Evolutionary conservation across 1,140 invertebrate species (phyloP).

Genomic region (Augochlora pura): DNA sequence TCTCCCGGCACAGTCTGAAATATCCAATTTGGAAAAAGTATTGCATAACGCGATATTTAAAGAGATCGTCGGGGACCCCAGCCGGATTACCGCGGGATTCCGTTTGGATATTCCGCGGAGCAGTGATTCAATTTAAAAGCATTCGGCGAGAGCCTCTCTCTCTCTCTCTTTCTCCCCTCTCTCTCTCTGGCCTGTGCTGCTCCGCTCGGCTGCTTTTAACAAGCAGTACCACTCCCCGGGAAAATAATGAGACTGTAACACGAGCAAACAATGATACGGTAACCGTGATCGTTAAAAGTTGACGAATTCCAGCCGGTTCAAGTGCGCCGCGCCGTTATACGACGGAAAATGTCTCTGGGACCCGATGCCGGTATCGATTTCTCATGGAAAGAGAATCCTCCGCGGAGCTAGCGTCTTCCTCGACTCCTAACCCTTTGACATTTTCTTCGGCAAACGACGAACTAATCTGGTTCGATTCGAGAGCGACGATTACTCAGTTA

Average conservation of each 20-base stretch:
- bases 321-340: slow-evolving; percentile 18
- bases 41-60: background rate
- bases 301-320: slow-evolving; percentile 34
- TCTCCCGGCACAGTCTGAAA: background rate
- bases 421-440: too few relatives aligned
- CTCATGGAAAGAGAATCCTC: background rate
- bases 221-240: slow-evolving; percentile 26
- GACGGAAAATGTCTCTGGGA: slow-evolving; percentile 14
- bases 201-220: slow-evolving; percentile 40
- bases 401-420: background rate
- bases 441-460: too few relatives aligned
- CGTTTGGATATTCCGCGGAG: slow-evolving; percentile 16
- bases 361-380: slow-evolving; percentile 23
- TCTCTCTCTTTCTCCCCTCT: too few relatives aligned
- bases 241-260: slow-evolving; percentile 46
- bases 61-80: background rate
- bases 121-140: slow-evolving; percentile 41
- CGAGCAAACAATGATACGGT: slow-evolving; percentile 43
- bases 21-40: slow-evolving; percentile 3
- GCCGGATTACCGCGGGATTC: slow-evolving; percentile 33
- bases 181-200: slow-evolving; percentile 3
- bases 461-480: too few relatives aligned
- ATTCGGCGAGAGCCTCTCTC: background rate
- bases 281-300: slow-evolving; percentile 50
- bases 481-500: too few relatives aligned